A percentile compares a stretch with the other conserved stretches of the same genome.
Conservation (phyloP, 1,140 invertebrate genomes). For the Tetranychus cinnabarinus region DNA sequence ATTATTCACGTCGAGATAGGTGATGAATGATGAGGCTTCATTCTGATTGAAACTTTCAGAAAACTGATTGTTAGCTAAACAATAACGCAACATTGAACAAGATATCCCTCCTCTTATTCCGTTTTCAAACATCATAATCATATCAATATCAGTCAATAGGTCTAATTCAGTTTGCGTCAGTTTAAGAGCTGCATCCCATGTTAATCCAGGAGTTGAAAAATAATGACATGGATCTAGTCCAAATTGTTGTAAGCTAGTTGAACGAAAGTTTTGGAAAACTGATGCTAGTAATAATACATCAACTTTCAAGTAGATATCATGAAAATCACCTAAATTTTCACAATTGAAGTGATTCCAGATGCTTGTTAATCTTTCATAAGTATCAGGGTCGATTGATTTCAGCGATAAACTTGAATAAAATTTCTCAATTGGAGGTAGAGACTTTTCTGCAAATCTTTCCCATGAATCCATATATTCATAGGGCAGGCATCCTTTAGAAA, state of each 20-base stretch:
- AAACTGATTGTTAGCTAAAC: conserved; percentile 7
- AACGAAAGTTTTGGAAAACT: background rate
- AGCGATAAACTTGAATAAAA: background rate
- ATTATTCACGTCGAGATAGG: conserved; percentile 14
- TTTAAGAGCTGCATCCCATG: background rate
- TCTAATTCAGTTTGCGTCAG: conserved; percentile 3
- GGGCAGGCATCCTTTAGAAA: background rate
- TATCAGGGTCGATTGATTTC: background rate
- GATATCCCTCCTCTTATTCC: background rate
- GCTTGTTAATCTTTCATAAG: background rate
- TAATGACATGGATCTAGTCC: background rate
- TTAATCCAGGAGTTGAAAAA: background rate
- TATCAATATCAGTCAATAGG: conserved; percentile 13
- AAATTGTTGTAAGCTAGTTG: background rate
- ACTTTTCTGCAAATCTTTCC: background rate
- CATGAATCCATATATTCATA: background rate
- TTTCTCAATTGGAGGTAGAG: background rate
- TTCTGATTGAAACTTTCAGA: conserved; percentile 9
- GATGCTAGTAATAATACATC: background rate
- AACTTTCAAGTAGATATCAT: background rate
- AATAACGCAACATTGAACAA: background rate
- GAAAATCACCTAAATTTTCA: background rate
- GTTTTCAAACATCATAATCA: conserved; percentile 17
- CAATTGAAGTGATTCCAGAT: background rate
- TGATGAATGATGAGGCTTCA: conserved; percentile 13